Percentiles rank a stretch among this genome's conserved stretches.
phyloP scores from a whole-genome alignment of 2,113 vertebrate species.

The Sardina pilchardus region DNA sequence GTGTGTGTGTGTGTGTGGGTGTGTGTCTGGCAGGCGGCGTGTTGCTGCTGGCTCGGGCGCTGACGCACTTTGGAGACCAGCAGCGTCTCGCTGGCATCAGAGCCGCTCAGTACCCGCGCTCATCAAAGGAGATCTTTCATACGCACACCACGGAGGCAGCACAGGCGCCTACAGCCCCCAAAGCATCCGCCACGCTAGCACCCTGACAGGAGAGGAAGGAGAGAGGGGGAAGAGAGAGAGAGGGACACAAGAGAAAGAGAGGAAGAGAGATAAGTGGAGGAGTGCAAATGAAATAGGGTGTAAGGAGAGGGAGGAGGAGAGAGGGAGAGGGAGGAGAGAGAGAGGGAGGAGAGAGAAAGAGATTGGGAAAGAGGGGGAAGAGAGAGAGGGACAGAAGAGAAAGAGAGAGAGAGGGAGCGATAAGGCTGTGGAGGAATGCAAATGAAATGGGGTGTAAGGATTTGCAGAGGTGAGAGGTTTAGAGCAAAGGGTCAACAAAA shows the following conservation, averaged over 20 bases:
- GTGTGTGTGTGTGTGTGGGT: not conserved
- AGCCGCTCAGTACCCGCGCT: not conserved
- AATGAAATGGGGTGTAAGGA: not conserved
- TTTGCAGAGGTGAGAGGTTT: not conserved
- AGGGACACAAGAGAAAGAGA: not conserved
- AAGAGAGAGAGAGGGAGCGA: not conserved
- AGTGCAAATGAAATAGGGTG: not conserved
- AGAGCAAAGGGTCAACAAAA: not conserved
- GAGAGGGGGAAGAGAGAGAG: not conserved
- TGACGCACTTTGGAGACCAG: not conserved
- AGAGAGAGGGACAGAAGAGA: not conserved
- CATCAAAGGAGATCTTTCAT: not conserved
- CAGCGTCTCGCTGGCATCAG: not conserved
- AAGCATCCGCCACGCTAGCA: too few species aligned
- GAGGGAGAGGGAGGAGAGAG: not conserved
- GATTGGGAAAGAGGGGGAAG: not conserved
- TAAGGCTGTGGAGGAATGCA: not conserved
- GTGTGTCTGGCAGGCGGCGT: not conserved
- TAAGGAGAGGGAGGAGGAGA: too few species aligned
- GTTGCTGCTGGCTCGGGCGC: not conserved
- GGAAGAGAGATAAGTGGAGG: not conserved
- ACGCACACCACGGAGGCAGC: not conserved
- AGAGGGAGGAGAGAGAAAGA: not conserved
- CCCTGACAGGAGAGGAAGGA: too few species aligned
- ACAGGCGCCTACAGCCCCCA: not conserved